Conservation (phyloP, 2,888 invertebrate genomes). For the Acrobasis repandana region DNA sequence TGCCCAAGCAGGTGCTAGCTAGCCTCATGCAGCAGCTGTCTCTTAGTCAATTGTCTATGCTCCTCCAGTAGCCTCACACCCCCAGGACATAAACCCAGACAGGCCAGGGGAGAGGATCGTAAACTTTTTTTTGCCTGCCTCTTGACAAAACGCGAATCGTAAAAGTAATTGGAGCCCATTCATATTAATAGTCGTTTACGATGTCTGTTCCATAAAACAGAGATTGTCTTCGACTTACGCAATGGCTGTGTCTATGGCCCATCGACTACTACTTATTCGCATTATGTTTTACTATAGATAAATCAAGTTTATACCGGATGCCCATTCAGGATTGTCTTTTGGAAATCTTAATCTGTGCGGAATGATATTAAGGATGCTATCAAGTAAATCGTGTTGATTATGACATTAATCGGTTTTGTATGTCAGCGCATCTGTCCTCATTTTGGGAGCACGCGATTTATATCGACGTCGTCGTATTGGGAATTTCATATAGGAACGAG, state of each 20-base stretch:
- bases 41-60: slow-evolving; percentile 55
- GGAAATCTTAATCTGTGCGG: slow-evolving; percentile 19
- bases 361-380: slow-evolving; percentile 13
- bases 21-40: slow-evolving; percentile 65
- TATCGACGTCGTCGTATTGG: slow-evolving; percentile 35
- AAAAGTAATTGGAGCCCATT: slow-evolving; percentile 83
- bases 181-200: slow-evolving; percentile 84
- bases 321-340: slow-evolving; percentile 43
- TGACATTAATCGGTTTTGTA: slow-evolving; percentile 41
- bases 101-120: slow-evolving; percentile 72
- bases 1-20: slow-evolving; percentile 51
- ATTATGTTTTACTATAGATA: slow-evolving; percentile 65
- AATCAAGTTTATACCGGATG: slow-evolving; percentile 60
- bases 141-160: slow-evolving; percentile 80
- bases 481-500: slow-evolving; percentile 38
- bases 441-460: slow-evolving; percentile 29
- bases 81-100: slow-evolving; percentile 63
- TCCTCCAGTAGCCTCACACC: slow-evolving; percentile 54
- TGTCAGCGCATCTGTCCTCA: slow-evolving; percentile 47
- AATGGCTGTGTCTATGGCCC: slow-evolving; percentile 59
- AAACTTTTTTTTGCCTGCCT: slow-evolving; percentile 76
- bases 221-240: slow-evolving; percentile 78
- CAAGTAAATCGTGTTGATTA: slow-evolving; percentile 33
- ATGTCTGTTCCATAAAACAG: slow-evolving; percentile 77
- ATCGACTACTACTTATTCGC: slow-evolving; percentile 67